phyloP scores from a whole-genome alignment of 2,113 vertebrate genomes.

The Alectura lathami region DNA sequence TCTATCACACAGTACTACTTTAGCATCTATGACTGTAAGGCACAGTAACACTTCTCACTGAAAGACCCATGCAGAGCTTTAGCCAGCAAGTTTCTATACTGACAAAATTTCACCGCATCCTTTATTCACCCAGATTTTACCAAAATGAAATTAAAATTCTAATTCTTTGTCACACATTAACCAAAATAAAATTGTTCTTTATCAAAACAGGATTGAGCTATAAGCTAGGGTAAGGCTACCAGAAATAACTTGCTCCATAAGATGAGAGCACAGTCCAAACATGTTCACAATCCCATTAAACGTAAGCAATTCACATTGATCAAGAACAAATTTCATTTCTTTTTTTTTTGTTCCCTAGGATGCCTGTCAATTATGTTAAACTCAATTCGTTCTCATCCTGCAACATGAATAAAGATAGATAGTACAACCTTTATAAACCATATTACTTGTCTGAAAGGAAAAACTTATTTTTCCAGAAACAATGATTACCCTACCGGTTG shows the following conservation, averaged over 20 bases:
- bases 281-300: background rate
- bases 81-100: background rate
- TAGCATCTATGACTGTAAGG: background rate
- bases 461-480: conserved; percentile 26
- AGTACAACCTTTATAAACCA: background rate
- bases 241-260: background rate
- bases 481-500: background rate
- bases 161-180: background rate
- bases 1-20: background rate
- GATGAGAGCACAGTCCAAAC: background rate
- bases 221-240: background rate
- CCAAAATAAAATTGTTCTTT: background rate
- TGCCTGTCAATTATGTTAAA: background rate
- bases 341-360: background rate
- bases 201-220: background rate
- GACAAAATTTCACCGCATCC: fast-evolving
- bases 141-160: background rate
- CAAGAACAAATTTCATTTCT: background rate
- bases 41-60: background rate
- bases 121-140: background rate
- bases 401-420: conserved; percentile 16
- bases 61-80: background rate
- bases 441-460: background rate
- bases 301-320: background rate
- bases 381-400: background rate